Evolutionary conservation across 2,888 invertebrate genomes (phyloP), one percentile per base, ranked within the genome.

Genomic region (Ormyrus thymus): DNA sequence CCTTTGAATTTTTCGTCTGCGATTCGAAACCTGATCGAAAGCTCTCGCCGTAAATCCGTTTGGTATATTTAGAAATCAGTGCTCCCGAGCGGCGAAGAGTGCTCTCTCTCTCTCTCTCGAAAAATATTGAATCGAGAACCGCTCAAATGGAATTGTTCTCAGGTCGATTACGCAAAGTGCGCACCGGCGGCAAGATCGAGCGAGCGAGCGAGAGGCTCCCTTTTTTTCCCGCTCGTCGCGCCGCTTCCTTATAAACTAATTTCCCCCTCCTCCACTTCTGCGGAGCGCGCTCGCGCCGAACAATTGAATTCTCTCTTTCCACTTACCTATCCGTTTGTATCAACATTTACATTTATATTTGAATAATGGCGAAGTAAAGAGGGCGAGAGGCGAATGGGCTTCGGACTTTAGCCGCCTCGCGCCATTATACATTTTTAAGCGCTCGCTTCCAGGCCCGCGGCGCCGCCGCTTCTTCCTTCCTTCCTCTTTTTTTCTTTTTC

Each of bases 271-370:
- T 83, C 83, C 46, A 65, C 78, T 82, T 80, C 78, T 82, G 66
- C n/a, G 43, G 65, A 79, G 83, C 81, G 81, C 82, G 72, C 84
- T 83, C 85, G 84, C 83, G 85, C 82, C 84, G 85, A 88, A 90
- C 90, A 90, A 89, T 90, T 89, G 87, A 89, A 90, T 89, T 89
- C 89, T 89, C 89, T 89, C 89, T 88, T 87, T 89, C 88, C 88
- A 88, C 89, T 88, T 89, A 88, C 89, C 90, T 89, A 89, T 90
- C 88, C 89, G 88, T 90, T 90, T 90, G 89, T 90, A 90, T 89
- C 90, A 90, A 90, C 90, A 90, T 90, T 90, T 90, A 90, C 90
- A 90, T 90, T 90, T 89, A 90, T 89, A 90, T 90, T 90, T 90
- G 90, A 90, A 90, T 90, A 90, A 90, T 90, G 89, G 89, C 86